Conservation (phyloP, 2,113 vertebrate species). For the Alouatta palliata region DNA sequence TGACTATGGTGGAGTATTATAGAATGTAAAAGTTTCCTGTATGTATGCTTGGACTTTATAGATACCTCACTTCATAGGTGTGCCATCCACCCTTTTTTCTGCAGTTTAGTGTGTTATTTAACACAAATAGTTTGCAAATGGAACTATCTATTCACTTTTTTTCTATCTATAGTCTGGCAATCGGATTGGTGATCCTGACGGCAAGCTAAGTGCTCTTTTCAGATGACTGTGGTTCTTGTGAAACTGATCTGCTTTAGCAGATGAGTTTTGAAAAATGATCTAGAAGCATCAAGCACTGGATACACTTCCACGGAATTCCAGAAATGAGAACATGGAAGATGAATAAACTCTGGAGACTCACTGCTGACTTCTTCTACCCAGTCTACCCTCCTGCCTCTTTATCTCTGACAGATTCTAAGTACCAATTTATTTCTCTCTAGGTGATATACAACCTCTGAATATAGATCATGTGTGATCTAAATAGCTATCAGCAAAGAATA, state of each 20-base stretch:
- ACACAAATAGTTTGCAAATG: not conserved
- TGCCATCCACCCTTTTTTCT: not conserved
- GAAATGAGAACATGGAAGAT: not conserved
- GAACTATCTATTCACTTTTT: not conserved
- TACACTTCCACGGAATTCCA: conserved; percentile 4
- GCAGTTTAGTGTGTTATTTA: not conserved
- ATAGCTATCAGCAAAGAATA: conserved; percentile 15
- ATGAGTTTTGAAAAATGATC: conserved; percentile 15
- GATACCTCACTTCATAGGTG: not conserved
- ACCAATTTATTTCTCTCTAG: conserved; percentile 24
- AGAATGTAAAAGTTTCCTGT: not conserved
- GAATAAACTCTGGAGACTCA: not conserved
- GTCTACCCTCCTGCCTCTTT: not conserved
- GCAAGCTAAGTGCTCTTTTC: not conserved
- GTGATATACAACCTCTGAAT: not conserved
- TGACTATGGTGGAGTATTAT: not conserved
- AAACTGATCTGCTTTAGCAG: not conserved
- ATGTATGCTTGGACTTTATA: not conserved
- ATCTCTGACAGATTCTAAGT: not conserved
- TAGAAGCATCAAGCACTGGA: not conserved
- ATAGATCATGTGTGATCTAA: not conserved
- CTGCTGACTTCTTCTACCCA: not conserved
- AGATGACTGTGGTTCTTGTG: not conserved
- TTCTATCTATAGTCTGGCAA: not conserved
- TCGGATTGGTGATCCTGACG: not conserved